phyloP scores from a whole-genome alignment of 2,113 vertebrate species.

The Alethe diademata region DNA sequence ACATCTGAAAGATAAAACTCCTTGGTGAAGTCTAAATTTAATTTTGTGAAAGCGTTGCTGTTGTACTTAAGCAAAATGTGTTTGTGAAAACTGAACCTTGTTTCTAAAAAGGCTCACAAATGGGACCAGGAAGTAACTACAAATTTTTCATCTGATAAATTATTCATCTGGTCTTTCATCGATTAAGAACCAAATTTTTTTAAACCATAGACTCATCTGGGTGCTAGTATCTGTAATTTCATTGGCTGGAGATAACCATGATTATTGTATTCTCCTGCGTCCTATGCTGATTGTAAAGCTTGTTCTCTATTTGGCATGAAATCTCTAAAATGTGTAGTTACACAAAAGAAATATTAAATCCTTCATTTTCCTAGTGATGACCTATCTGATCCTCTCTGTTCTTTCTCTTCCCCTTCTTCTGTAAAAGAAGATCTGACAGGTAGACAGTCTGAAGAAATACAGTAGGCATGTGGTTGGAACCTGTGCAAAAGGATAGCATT shows the following conservation, averaged over 20 bases:
- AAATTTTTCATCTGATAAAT: not conserved
- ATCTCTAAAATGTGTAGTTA: not conserved
- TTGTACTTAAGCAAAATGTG: not conserved
- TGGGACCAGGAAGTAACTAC: not conserved
- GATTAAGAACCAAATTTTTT: not conserved
- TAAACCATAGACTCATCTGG: not conserved
- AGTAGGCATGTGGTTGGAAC: not conserved
- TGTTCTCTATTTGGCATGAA: not conserved
- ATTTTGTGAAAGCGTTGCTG: not conserved
- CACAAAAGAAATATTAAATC: not conserved
- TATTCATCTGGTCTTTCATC: not conserved
- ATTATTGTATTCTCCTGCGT: not conserved
- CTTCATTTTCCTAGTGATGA: not conserved
- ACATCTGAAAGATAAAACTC: not conserved
- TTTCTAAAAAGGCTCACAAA: not conserved
- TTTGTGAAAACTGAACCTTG: not conserved
- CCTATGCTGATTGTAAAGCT: not conserved
- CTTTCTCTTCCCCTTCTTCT: not conserved
- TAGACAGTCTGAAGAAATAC: not conserved
- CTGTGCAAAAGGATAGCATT: not conserved
- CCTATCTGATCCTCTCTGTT: not conserved
- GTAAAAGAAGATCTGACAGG: not conserved
- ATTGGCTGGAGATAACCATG: not conserved
- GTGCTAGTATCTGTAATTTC: not conserved
- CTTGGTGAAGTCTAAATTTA: not conserved